These are phyloP conservation scores for Prochilodus magdalenae DNA, from an alignment of 2,113 vertebrate genomes.

Conservation along the genomic window DNA sequence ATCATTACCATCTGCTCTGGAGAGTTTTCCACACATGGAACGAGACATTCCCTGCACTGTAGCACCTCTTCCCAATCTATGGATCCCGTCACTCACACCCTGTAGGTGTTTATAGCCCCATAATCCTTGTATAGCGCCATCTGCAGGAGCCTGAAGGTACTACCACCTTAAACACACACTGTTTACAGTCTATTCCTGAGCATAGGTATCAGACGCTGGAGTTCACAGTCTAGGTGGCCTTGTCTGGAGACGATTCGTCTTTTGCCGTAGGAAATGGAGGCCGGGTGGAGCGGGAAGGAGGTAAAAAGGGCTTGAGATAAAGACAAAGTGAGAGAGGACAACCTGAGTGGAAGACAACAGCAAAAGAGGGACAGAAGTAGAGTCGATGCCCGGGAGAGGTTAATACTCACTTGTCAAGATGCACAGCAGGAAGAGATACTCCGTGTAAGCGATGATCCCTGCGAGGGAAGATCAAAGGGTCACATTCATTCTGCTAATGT, in stretches of 20 bases:
- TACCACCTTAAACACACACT: too few relatives aligned
- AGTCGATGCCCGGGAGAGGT: constrained; percentile 18
- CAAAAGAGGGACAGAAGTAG: background rate
- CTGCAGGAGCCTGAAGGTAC: too few relatives aligned
- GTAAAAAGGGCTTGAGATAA: background rate
- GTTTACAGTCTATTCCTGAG: too few relatives aligned
- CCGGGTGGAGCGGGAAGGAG: constrained; percentile 15
- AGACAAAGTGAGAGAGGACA: background rate
- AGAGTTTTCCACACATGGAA: too few relatives aligned
- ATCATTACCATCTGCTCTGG: too few relatives aligned
- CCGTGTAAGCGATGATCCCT: constrained; percentile 98
- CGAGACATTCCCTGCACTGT: too few relatives aligned
- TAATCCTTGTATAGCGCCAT: too few relatives aligned
- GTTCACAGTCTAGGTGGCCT: constrained; percentile 27
- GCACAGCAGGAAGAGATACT: constrained; percentile 98
- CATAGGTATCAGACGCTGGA: too few relatives aligned
- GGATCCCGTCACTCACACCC: too few relatives aligned
- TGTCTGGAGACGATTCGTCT: constrained; percentile 8
- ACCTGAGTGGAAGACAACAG: background rate
- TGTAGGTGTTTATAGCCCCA: too few relatives aligned
- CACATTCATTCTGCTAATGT: constrained; percentile 60
- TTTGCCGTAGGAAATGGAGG: constrained; percentile 10
- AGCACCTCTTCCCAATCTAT: too few relatives aligned
- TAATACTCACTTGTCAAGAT: constrained; percentile 96
- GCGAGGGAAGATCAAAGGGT: constrained; percentile 65